Evolutionary conservation across 2,113 vertebrate genomes (phyloP).

Genomic region (Hemichromis elongatus): DNA sequence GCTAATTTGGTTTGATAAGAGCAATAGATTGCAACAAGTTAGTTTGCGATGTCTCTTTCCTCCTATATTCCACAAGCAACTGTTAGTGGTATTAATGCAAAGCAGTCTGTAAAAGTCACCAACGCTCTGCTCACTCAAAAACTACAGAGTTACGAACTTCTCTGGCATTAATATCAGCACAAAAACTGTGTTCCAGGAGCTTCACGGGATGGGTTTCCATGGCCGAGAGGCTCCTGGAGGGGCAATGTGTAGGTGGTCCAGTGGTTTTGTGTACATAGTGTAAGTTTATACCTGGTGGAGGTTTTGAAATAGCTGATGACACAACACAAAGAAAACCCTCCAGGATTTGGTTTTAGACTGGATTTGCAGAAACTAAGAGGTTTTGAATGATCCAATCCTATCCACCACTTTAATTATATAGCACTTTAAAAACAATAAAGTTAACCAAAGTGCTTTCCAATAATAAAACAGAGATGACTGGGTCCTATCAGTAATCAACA

Average conservation of each 20-base stretch:
- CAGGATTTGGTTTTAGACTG: background rate
- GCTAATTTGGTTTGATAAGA: background rate
- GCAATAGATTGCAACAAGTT: background rate
- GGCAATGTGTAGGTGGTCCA: background rate
- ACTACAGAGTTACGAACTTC: background rate
- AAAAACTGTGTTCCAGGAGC: background rate
- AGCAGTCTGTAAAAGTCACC: background rate
- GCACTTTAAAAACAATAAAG: too few species aligned
- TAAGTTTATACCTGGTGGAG: background rate
- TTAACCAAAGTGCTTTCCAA: too few species aligned
- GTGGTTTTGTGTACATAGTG: background rate
- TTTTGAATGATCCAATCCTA: too few species aligned
- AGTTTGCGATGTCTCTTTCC: background rate
- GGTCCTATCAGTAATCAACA: background rate
- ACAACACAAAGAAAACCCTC: background rate
- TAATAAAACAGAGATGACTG: too few species aligned
- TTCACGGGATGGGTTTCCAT: background rate
- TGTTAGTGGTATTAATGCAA: background rate
- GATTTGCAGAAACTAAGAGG: background rate
- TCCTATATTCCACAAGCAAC: background rate
- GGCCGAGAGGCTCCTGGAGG: background rate
- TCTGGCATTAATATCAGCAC: background rate
- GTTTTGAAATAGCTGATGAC: background rate
- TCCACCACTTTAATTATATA: too few species aligned
- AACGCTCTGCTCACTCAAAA: background rate